Evolutionary conservation across 2,113 vertebrate genomes (phyloP).

Genomic region (Numida meleagris): DNA sequence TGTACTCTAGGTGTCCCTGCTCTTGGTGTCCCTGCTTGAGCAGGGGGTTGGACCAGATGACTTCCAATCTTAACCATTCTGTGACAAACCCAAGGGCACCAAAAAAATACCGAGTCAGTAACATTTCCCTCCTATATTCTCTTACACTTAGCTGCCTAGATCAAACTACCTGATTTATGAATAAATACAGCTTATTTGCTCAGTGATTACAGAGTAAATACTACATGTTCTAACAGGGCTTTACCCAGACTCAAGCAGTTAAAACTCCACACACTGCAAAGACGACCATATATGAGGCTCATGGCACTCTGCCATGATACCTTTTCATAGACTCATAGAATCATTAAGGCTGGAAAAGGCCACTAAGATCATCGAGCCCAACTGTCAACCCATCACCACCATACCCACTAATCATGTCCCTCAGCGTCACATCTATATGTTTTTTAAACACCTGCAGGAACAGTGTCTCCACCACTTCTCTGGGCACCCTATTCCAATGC

Average conservation of each 20-base stretch:
- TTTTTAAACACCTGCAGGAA: too few species aligned
- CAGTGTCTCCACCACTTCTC: too few species aligned
- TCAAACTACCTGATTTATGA: not conserved
- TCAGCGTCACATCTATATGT: too few species aligned
- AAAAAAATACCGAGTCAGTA: not conserved
- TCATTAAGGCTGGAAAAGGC: not conserved
- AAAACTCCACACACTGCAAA: not conserved
- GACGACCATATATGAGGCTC: not conserved
- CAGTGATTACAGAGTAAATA: not conserved
- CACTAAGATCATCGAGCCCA: too few species aligned
- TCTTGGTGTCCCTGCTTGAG: not conserved
- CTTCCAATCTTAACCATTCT: not conserved
- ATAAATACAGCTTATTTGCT: not conserved
- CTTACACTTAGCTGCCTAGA: not conserved
- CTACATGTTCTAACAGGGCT: not conserved
- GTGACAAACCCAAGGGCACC: not conserved
- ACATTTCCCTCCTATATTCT: not conserved
- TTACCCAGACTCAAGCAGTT: rapidly evolving
- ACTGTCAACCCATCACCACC: too few species aligned
- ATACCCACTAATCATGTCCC: too few species aligned
- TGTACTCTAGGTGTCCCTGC: not conserved
- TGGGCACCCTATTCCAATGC: too few species aligned
- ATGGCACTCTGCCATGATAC: not conserved
- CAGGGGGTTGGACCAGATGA: not conserved
- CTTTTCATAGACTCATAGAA: not conserved